phyloP scores from a whole-genome alignment of 2,797 vertebrate genomes.

The Pseudocheirus occidentalis region DNA sequence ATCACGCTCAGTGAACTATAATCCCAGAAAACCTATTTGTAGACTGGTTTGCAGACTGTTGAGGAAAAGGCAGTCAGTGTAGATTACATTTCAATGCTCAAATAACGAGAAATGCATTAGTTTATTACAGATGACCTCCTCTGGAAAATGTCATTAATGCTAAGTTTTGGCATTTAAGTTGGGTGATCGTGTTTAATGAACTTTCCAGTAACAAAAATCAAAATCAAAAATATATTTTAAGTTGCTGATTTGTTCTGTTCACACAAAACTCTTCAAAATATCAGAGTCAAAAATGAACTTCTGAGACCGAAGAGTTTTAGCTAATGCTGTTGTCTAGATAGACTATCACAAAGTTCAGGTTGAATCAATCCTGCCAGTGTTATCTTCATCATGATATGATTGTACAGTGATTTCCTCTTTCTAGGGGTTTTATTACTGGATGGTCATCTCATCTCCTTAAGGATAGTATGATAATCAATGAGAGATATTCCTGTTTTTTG shows the following conservation, averaged over 20 bases:
- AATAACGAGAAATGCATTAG: neutral
- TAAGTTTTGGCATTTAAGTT: neutral
- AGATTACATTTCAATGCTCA: neutral
- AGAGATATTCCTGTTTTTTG: neutral
- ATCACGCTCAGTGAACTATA: neutral
- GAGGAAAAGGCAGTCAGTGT: neutral
- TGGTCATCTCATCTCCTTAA: neutral
- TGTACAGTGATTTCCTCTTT: neutral
- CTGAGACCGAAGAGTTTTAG: neutral
- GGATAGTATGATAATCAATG: neutral
- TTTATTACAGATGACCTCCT: neutral
- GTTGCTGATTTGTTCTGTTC: slow-evolving; percentile 3
- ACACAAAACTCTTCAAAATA: neutral
- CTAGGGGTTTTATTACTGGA: neutral
- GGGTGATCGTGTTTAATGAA: neutral
- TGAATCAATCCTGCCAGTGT: neutral
- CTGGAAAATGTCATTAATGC: neutral
- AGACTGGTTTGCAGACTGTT: neutral
- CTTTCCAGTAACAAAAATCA: neutral
- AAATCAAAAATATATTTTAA: slow-evolving; percentile 17
- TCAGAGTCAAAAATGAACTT: neutral
- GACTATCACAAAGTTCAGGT: neutral
- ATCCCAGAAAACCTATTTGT: neutral
- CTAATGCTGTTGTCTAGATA: neutral
- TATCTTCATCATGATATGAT: neutral